Percentiles rank a stretch among this genome's conserved stretches.
These are phyloP conservation scores for Tachina lurida DNA, from an alignment of 2,888 invertebrate genomes.

Conservation along the genomic window DNA sequence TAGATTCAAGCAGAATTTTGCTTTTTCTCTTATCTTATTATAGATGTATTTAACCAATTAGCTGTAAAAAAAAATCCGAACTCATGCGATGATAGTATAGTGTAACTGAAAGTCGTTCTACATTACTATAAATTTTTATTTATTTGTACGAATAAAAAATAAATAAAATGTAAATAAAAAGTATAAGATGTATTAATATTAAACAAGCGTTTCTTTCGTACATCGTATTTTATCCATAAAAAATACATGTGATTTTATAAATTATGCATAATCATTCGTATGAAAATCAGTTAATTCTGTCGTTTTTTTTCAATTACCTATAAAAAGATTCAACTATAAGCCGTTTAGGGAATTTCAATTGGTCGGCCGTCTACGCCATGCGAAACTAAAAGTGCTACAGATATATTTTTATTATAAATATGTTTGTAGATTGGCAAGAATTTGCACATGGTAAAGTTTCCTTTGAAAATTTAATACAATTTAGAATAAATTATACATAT, in stretches of 20 bases:
- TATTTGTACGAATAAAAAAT: no score
- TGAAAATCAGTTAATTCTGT: conserved; percentile 69
- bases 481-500: neutral
- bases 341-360: conserved; percentile 60
- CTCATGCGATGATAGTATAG: neutral
- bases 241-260: conserved; percentile 14
- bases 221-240: neutral
- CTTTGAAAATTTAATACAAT: neutral
- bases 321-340: conserved; percentile 4
- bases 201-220: conserved; percentile 41
- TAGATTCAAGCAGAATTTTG: no score
- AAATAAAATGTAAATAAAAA: no score
- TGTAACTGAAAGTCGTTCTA: conserved; percentile 1
- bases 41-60: neutral
- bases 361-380: neutral
- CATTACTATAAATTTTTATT: neutral
- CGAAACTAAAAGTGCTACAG: neutral
- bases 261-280: conserved; percentile 42
- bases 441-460: conserved; percentile 36
- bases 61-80: neutral
- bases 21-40: no score
- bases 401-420: neutral
- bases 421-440: conserved; percentile 24
- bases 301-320: conserved; percentile 39
- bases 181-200: conserved; percentile 42